Conservation (phyloP, 2,888 invertebrate genomes). For the Drosophila mimetica region DNA sequence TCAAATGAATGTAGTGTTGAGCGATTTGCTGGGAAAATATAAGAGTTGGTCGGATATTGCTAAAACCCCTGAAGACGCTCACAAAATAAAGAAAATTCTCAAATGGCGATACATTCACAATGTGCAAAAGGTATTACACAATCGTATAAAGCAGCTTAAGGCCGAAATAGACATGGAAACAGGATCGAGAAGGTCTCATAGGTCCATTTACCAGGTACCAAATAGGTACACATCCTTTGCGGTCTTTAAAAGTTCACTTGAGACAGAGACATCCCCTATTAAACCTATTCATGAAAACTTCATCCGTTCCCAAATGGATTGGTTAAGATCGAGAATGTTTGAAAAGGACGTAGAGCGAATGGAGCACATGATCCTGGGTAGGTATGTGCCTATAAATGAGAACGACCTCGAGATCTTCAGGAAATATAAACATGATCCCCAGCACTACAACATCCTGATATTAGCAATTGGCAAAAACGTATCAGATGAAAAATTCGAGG, state of each 20-base stretch:
- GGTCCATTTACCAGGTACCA: not conserved
- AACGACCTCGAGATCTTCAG: conserved; percentile 6
- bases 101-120: conserved; percentile 5
- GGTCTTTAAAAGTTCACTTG: not conserved
- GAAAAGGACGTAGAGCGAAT: conserved; percentile 1
- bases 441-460: conserved; percentile 37
- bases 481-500: conserved; percentile 1
- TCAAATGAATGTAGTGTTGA: not conserved
- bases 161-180: not conserved
- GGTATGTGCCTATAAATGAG: not conserved
- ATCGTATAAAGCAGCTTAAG: not conserved
- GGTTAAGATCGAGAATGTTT: not conserved
- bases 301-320: conserved; percentile 6
- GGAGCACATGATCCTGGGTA: conserved; percentile 11
- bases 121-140: not conserved
- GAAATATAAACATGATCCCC: conserved; percentile 27
- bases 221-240: not conserved
- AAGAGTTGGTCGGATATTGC: not conserved
- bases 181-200: not conserved
- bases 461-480: conserved; percentile 1
- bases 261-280: not conserved
- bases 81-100: not conserved
- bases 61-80: not conserved
- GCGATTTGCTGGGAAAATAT: not conserved
- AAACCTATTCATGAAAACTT: not conserved